phyloP scores from a whole-genome alignment of 2,797 vertebrate species.

The Clarias fuscus region DNA sequence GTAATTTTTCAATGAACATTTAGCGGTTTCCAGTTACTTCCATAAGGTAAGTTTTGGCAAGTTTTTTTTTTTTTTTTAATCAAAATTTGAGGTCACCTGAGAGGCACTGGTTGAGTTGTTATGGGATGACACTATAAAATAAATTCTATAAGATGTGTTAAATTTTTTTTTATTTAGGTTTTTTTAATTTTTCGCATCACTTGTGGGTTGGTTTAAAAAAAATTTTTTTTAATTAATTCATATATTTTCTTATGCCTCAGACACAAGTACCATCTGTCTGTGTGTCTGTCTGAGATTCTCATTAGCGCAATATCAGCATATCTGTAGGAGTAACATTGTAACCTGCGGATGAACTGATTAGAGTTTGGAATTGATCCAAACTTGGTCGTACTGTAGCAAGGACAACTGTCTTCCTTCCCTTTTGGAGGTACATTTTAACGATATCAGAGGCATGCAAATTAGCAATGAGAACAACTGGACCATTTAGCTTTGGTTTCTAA shows the following conservation, averaged over 20 bases:
- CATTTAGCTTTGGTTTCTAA: not conserved
- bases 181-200: not conserved
- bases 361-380: not conserved
- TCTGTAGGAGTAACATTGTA: not conserved
- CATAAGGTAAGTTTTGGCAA: too few relatives aligned
- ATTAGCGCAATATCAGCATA: not conserved
- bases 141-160: too few relatives aligned
- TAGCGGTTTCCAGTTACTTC: too few relatives aligned
- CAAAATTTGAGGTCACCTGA: too few relatives aligned
- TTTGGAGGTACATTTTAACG: not conserved
- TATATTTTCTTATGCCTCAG: not conserved
- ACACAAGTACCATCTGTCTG: not conserved
- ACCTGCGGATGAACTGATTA: not conserved
- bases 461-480: not conserved
- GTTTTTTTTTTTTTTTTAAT: too few relatives aligned
- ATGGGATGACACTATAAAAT: too few relatives aligned
- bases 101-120: too few relatives aligned
- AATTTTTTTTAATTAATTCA: not conserved
- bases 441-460: not conserved
- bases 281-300: not conserved
- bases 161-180: too few relatives aligned
- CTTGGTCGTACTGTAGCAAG: not conserved
- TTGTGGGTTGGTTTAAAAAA: not conserved
- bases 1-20: too few relatives aligned
- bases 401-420: not conserved